A percentile compares a stretch with the other conserved stretches of the same genome.
phyloP scores from a whole-genome alignment of 2,888 invertebrate species.

The Drosophila cyrtoloma region DNA sequence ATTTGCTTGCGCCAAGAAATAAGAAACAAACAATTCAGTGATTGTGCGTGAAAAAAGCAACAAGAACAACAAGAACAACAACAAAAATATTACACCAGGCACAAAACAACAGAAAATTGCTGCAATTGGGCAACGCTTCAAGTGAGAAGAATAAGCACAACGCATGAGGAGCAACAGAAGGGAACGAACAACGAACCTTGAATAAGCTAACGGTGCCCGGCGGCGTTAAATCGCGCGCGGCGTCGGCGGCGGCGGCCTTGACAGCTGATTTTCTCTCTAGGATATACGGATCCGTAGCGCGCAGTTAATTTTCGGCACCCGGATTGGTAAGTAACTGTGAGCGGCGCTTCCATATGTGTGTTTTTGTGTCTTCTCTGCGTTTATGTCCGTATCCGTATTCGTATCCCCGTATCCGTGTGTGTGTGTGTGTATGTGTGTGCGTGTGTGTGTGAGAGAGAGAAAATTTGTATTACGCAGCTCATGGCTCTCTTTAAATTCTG shows the following conservation, averaged over 20 bases:
- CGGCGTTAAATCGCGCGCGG: conserved; percentile 35
- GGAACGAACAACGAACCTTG: conserved; percentile 18
- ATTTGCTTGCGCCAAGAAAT: conserved; percentile 41
- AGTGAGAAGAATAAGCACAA: conserved; percentile 9
- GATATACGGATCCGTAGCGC: conserved; percentile 41
- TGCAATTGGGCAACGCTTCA: conserved; percentile 37
- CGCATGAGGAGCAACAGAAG: not conserved
- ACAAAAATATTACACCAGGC: conserved; percentile 42
- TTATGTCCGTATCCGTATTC: conserved; percentile 7
- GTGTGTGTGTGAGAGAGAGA: not conserved
- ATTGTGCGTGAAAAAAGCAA: conserved; percentile 13
- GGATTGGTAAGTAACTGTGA: conserved; percentile 42
- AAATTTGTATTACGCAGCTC: conserved; percentile 19
- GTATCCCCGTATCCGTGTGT: not conserved
- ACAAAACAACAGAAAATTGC: conserved; percentile 49
- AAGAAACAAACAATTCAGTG: conserved; percentile 9
- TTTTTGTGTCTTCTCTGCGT: not conserved
- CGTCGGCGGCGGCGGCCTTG: conserved; percentile 50
- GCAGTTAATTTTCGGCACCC: conserved; percentile 27
- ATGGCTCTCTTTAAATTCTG: conserved; percentile 13
- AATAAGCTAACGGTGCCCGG: conserved; percentile 33
- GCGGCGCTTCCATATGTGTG: conserved; percentile 3
- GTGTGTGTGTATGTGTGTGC: not conserved
- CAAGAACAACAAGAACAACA: conserved; percentile 2
- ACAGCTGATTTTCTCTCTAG: conserved; percentile 53